A percentile compares a stretch with the other conserved stretches of the same genome.
phyloP scores from a whole-genome alignment of 2,113 vertebrate species.

The Chloebia gouldiae region DNA sequence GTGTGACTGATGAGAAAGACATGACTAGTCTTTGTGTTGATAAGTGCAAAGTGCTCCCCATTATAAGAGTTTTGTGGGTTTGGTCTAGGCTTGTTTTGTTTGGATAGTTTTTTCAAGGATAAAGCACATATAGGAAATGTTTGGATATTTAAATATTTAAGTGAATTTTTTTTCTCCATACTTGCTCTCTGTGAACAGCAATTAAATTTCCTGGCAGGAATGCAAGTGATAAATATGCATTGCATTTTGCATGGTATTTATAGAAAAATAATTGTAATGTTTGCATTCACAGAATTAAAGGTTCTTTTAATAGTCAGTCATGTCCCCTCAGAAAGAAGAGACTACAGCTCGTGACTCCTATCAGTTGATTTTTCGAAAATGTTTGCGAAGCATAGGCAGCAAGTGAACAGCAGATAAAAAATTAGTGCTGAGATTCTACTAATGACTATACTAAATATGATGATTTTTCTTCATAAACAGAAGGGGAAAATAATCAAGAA shows the following conservation, averaged over 20 bases:
- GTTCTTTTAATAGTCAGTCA: not conserved
- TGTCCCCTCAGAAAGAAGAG: not conserved
- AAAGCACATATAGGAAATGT: not conserved
- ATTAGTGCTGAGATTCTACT: not conserved
- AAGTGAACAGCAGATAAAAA: not conserved
- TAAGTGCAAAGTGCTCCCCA: not conserved
- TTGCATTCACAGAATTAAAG: not conserved
- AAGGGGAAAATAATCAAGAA: not conserved
- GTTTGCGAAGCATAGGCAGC: not conserved
- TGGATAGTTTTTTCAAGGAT: not conserved
- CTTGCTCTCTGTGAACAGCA: not conserved
- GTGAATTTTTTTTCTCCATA: not conserved
- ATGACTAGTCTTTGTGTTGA: not conserved
- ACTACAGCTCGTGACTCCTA: not conserved
- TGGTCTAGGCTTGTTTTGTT: not conserved
- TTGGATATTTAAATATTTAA: constrained; percentile 40
- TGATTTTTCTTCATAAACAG: not conserved
- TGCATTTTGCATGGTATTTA: not conserved
- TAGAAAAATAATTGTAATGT: not conserved
- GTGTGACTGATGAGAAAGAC: not conserved
- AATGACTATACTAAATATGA: not conserved
- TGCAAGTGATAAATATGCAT: constrained; percentile 6
- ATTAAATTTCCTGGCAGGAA: constrained; percentile 7
- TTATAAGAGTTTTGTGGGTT: not conserved
- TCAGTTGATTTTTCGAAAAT: not conserved